Percentiles rank a stretch among this genome's conserved stretches.
phyloP scores from a whole-genome alignment of 2,888 invertebrate species.

The Eumerus sabulonum region DNA sequence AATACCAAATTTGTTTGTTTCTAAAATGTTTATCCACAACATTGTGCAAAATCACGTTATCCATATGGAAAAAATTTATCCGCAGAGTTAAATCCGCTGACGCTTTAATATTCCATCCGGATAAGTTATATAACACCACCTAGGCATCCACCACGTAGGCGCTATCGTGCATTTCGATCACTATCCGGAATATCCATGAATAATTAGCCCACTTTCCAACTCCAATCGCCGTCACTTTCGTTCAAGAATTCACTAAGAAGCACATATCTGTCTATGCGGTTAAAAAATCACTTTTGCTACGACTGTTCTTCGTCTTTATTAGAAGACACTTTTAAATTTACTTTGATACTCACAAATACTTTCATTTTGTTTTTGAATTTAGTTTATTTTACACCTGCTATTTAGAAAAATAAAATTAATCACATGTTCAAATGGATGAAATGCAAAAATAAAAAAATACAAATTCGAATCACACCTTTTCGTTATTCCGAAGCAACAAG shows the following conservation, averaged over 20 bases:
- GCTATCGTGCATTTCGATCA: background rate
- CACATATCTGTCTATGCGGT: slow-evolving; percentile 22
- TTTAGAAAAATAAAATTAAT: slow-evolving; percentile 54
- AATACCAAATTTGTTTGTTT: too few species aligned
- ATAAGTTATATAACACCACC: slow-evolving; percentile 14
- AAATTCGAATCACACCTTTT: slow-evolving; percentile 53
- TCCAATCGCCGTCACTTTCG: slow-evolving; percentile 15
- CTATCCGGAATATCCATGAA: slow-evolving; percentile 52
- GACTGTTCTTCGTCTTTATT: slow-evolving; percentile 29
- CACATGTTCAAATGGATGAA: slow-evolving; percentile 31
- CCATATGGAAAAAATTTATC: too few species aligned
- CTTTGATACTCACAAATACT: slow-evolving; percentile 80
- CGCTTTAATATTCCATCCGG: background rate
- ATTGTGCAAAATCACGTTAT: too few species aligned
- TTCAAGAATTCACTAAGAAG: slow-evolving; percentile 39
- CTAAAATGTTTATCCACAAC: too few species aligned
- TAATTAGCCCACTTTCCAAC: slow-evolving; percentile 1
- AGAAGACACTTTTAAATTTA: background rate
- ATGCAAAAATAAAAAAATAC: slow-evolving; percentile 11
- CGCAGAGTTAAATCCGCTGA: too few species aligned
- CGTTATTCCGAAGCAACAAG: slow-evolving; percentile 70
- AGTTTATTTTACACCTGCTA: slow-evolving; percentile 46
- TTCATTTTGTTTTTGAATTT: slow-evolving; percentile 78
- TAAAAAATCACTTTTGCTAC: slow-evolving; percentile 52
- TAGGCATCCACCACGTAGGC: too few species aligned